phyloP scores from a whole-genome alignment of 2,797 vertebrate genomes.

The Caiman crocodilus region DNA sequence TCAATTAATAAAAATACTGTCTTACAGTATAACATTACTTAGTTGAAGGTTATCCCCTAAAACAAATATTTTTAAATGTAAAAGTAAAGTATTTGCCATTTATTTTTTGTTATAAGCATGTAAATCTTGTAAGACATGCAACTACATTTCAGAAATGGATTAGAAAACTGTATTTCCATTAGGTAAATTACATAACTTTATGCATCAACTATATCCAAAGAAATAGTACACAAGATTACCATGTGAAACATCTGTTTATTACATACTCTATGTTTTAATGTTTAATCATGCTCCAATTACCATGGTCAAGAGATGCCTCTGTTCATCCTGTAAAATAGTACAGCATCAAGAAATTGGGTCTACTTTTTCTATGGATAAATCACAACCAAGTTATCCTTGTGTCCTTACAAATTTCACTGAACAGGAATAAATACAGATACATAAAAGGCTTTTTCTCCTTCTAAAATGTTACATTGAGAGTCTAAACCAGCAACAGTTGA shows the following conservation, averaged over 20 bases:
- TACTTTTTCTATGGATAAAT: neutral
- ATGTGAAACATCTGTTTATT: constrained; percentile 64
- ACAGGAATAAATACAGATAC: constrained; percentile 73
- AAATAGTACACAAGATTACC: constrained; percentile 52
- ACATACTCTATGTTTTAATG: constrained; percentile 23
- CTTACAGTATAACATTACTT: constrained; percentile 11
- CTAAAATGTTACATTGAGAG: constrained; percentile 60
- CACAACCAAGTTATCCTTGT: constrained; percentile 41
- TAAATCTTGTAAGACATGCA: constrained; percentile 48
- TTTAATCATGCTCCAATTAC: constrained; percentile 61
- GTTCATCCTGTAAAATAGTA: constrained; percentile 47
- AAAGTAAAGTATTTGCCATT: constrained; percentile 28
- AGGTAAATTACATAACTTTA: constrained; percentile 38
- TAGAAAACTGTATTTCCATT: constrained; percentile 53
- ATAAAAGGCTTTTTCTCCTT: constrained; percentile 51
- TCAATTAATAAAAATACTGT: constrained; percentile 51
- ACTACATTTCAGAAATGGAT: constrained; percentile 42
- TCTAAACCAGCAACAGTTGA: constrained; percentile 62
- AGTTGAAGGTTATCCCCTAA: constrained; percentile 10
- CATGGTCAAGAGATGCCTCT: constrained; percentile 43
- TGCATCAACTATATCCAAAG: constrained; percentile 49
- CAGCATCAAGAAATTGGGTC: neutral
- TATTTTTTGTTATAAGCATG: constrained; percentile 44
- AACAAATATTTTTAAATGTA: constrained; percentile 13
- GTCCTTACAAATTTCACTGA: constrained; percentile 64